A percentile compares a stretch with the other conserved stretches of the same genome.
Conservation (phyloP, 92 coral and sea anemone genomes). For the Siderastrea radians region DNA sequence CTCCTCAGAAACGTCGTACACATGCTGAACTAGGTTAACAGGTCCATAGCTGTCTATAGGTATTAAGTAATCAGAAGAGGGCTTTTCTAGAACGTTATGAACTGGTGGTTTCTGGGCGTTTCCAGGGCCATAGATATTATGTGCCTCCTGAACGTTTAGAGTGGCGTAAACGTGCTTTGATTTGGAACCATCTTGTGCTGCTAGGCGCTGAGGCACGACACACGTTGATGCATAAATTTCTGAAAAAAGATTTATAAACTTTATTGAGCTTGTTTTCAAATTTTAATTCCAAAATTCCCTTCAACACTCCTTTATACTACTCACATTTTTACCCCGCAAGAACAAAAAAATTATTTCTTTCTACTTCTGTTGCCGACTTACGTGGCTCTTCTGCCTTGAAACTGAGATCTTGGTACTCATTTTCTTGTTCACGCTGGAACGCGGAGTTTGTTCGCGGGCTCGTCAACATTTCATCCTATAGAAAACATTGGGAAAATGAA, state of each 20-base stretch:
- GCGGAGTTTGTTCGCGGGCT: conserved; percentile 5
- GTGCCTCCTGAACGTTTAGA: neutral
- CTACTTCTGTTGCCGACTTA: neutral
- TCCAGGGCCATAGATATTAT: neutral
- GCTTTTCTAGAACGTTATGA: neutral
- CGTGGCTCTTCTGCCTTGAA: neutral
- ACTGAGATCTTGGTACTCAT: neutral
- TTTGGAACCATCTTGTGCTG: too few relatives aligned
- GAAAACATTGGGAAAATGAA: too few relatives aligned
- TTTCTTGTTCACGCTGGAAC: neutral
- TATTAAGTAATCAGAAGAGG: neutral
- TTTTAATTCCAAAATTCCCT: too few relatives aligned
- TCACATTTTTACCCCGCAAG: neutral
- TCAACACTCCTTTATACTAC: neutral
- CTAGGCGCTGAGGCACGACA: neutral
- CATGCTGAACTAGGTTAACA: neutral
- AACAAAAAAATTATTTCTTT: neutral
- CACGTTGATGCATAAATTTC: neutral
- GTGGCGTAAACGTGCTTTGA: neutral
- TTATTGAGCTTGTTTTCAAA: neutral
- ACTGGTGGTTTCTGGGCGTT: neutral
- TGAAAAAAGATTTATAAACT: neutral
- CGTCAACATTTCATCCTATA: neutral
- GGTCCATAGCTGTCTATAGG: neutral
- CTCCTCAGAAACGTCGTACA: neutral